Percentiles rank a stretch among this genome's conserved stretches.
Evolutionary conservation across 1,140 invertebrate species (phyloP).

Genomic region (Diachasma alloeum): DNA sequence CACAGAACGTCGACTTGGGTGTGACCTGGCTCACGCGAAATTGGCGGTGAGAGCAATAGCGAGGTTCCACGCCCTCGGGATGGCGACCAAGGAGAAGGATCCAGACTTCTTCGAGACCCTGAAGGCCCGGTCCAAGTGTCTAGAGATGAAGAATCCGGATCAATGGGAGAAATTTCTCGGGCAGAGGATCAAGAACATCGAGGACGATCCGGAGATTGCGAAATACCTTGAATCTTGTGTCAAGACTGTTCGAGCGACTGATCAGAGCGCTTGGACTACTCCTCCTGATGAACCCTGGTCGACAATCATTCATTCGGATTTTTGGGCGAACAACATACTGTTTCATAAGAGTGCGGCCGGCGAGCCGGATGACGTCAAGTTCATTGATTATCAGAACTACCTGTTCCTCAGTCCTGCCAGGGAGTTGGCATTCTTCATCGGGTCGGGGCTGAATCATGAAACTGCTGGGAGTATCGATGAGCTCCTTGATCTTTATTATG

Average conservation of each 20-base stretch:
- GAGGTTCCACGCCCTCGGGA: constrained; percentile 68
- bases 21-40: constrained; percentile 63
- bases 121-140: constrained; percentile 39
- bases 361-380: constrained; percentile 63
- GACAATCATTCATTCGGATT: constrained; percentile 68
- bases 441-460: constrained; percentile 62
- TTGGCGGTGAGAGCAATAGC: constrained; percentile 65
- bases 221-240: constrained; percentile 38
- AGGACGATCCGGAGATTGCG: constrained; percentile 42
- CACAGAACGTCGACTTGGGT: constrained; percentile 61
- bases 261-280: constrained; percentile 37
- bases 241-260: constrained; percentile 34
- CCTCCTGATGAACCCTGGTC: constrained; percentile 60
- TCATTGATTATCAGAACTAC: constrained; percentile 72
- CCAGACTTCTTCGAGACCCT: constrained; percentile 64
- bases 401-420: constrained; percentile 63
- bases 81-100: constrained; percentile 66
- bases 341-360: constrained; percentile 50
- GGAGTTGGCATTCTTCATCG: constrained; percentile 70
- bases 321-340: constrained; percentile 73
- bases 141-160: constrained; percentile 18
- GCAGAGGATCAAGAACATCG: constrained; percentile 40
- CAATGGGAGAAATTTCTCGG: neutral
- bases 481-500: constrained; percentile 65
- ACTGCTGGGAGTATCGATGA: constrained; percentile 59